A percentile compares a stretch with the other conserved stretches of the same genome.
phyloP scores from a whole-genome alignment of 2,888 invertebrate genomes.

The Himalopsyche tibetana region DNA sequence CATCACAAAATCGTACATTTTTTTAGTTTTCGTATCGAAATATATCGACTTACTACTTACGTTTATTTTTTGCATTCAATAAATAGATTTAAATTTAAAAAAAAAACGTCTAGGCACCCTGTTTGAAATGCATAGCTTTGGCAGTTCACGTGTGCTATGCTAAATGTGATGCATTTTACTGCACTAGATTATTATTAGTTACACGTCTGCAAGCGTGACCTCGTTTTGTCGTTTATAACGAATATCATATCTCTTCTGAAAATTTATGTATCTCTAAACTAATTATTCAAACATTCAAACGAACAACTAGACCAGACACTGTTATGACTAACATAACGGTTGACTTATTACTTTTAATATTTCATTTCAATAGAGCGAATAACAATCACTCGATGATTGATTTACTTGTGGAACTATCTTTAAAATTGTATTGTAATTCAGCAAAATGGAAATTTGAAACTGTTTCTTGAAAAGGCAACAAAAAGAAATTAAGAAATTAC shows the following conservation, averaged over 20 bases:
- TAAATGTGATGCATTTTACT: constrained; percentile 42
- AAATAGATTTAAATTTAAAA: background rate
- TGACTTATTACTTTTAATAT: background rate
- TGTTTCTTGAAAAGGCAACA: no score
- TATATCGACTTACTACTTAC: no score
- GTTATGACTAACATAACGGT: background rate
- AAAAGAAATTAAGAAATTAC: no score
- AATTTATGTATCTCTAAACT: background rate
- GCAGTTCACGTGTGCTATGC: constrained; percentile 12
- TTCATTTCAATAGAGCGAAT: background rate
- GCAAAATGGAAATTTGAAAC: no score
- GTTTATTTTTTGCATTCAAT: no score
- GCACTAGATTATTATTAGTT: constrained; percentile 41
- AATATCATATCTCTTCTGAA: constrained; percentile 23
- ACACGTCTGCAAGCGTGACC: constrained; percentile 32
- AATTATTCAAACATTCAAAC: background rate
- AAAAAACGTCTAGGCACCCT: background rate
- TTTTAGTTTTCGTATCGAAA: no score
- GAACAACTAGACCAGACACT: background rate
- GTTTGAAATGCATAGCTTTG: constrained; percentile 1
- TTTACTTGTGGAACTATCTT: no score
- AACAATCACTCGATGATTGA: no score
- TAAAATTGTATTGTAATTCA: no score
- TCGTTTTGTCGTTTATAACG: constrained; percentile 39
- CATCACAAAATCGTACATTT: no score